A percentile compares a stretch with the other conserved stretches of the same genome.
Evolutionary conservation across 2,797 vertebrate genomes (phyloP).

Genomic region (Argyrosomus regius): DNA sequence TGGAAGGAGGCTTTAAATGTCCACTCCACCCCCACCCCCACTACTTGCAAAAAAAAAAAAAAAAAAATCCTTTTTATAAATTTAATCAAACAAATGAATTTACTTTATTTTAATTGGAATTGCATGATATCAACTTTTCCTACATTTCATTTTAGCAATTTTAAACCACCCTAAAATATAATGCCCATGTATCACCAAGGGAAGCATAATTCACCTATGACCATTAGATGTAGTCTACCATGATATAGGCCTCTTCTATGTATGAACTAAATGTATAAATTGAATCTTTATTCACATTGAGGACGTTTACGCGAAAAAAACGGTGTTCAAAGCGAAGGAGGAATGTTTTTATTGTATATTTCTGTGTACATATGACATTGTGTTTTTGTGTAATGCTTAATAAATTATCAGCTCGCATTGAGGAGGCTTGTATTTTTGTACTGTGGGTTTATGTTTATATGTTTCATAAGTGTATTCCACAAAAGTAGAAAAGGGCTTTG

Average conservation of each 20-base stretch:
- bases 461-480: too few species aligned
- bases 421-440: constrained; percentile 64
- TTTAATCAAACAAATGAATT: constrained; percentile 25
- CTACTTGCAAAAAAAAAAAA: background rate
- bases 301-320: constrained; percentile 52
- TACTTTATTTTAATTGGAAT: constrained; percentile 58
- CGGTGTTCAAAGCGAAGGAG: constrained; percentile 53
- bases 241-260: constrained; percentile 58
- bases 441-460: background rate
- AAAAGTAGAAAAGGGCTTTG: background rate
- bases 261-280: constrained; percentile 64
- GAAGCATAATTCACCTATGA: constrained; percentile 41
- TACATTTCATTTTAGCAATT: constrained; percentile 10
- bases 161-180: constrained; percentile 42
- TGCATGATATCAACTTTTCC: constrained; percentile 50
- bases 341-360: constrained; percentile 80
- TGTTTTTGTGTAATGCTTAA: constrained; percentile 85
- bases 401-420: constrained; percentile 85
- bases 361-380: constrained; percentile 81
- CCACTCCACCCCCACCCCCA: background rate
- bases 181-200: constrained; percentile 44
- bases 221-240: constrained; percentile 60
- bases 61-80: constrained; percentile 18
- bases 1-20: constrained; percentile 13
- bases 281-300: constrained; percentile 59